Percentiles rank a stretch among this genome's conserved stretches.
phyloP scores from a whole-genome alignment of 2,113 vertebrate species.

The Sciurus niger region DNA sequence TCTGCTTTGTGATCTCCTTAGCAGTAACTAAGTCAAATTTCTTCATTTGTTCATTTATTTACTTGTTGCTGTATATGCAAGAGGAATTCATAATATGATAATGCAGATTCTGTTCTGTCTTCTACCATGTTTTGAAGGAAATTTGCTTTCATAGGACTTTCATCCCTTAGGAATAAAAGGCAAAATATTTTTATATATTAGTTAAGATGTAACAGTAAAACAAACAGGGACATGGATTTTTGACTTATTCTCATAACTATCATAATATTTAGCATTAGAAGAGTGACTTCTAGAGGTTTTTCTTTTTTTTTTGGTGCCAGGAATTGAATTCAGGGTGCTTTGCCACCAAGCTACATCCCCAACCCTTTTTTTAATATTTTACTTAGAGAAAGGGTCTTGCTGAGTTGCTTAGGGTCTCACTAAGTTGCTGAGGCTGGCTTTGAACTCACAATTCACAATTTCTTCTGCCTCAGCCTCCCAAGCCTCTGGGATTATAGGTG shows the following conservation, averaged over 20 bases:
- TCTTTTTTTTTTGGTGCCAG: too few species aligned
- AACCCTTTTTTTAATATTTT: too few species aligned
- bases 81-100: slow-evolving; percentile 99
- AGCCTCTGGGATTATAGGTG: too few species aligned
- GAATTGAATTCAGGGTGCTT: too few species aligned
- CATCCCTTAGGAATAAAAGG: slow-evolving; percentile 92
- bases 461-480: too few species aligned
- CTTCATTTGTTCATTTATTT: slow-evolving; percentile 92
- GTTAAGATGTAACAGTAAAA: slow-evolving; percentile 65
- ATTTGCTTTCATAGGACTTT: slow-evolving; percentile 94
- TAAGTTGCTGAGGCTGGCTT: too few species aligned
- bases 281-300: neutral
- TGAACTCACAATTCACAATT: too few species aligned
- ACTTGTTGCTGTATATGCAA: slow-evolving; percentile 98
- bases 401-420: too few species aligned
- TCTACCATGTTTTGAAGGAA: slow-evolving; percentile 99
- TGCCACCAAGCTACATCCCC: too few species aligned
- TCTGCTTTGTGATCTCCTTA: slow-evolving; percentile 82
- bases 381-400: too few species aligned
- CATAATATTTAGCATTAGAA: neutral
- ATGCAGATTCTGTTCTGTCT: slow-evolving; percentile 97
- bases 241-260: neutral
- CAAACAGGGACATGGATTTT: slow-evolving; percentile 13
- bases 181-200: slow-evolving; percentile 56
- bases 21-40: slow-evolving; percentile 71